phyloP scores from a whole-genome alignment of 2,888 invertebrate species.

The Heterodera filipjevi region DNA sequence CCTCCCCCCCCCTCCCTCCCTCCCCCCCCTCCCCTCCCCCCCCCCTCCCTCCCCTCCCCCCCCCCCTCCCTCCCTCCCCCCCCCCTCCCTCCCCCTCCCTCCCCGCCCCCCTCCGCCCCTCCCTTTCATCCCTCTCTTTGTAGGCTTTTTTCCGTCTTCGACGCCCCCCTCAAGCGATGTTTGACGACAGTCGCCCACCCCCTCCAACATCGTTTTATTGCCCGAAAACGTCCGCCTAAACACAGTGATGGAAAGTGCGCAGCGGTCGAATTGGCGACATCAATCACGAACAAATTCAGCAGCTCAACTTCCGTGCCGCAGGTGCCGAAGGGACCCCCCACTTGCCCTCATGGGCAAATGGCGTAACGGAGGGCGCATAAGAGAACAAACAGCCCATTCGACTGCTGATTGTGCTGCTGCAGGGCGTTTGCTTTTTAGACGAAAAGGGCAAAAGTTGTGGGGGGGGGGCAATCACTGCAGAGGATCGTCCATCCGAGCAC shows the following conservation, averaged over 20 bases:
- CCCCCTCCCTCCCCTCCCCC: too few species aligned
- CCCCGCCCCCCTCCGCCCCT: background rate
- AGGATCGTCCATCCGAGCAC: too few species aligned
- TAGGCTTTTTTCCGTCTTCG: background rate
- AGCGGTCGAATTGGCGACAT: slow-evolving; percentile 4
- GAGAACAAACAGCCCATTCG: background rate
- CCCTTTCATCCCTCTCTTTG: background rate
- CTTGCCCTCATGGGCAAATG: background rate
- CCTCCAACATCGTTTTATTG: background rate
- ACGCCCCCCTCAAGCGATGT: background rate
- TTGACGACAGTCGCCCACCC: background rate
- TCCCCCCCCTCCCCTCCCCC: too few species aligned
- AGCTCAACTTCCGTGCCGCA: slow-evolving; percentile 2
- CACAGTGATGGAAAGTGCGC: slow-evolving; percentile 1
- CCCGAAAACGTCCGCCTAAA: background rate
- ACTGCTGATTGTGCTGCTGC: background rate
- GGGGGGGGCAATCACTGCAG: too few species aligned
- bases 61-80: too few species aligned
- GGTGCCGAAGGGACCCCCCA: background rate
- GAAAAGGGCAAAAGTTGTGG: background rate
- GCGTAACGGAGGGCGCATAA: background rate
- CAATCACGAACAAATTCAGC: background rate
- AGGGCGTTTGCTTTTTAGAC: background rate
- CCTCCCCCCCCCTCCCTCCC: too few species aligned
- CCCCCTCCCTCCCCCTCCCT: too few species aligned